Percentiles rank a stretch among this genome's conserved stretches.
Evolutionary conservation across 2,113 vertebrate genomes (phyloP).

Genomic region (Progne subis): DNA sequence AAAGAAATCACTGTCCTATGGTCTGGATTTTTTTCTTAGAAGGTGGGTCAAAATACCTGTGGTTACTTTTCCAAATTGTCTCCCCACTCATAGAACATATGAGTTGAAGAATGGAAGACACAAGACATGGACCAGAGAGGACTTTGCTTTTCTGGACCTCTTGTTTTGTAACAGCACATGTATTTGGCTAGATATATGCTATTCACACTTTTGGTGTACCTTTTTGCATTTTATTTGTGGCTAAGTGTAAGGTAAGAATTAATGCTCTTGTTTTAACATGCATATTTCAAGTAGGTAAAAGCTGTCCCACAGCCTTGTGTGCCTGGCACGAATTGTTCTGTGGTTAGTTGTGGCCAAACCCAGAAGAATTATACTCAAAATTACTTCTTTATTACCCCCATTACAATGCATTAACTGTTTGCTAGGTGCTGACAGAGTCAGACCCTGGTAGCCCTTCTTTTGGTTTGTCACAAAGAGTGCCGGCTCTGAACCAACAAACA

Average conservation of each 20-base stretch:
- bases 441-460: not conserved
- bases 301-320: not conserved
- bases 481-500: not conserved
- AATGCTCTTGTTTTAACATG: not conserved
- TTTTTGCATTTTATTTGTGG: not conserved
- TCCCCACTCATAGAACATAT: not conserved
- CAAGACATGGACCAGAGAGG: not conserved
- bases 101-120: not conserved
- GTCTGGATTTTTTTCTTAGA: not conserved
- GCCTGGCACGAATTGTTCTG: not conserved
- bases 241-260: not conserved
- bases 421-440: not conserved
- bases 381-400: slow-evolving; percentile 11
- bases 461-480: not conserved
- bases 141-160: not conserved
- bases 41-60: not conserved
- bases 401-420: slow-evolving; percentile 26
- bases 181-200: not conserved
- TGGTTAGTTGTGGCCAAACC: not conserved
- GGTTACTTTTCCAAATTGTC: not conserved
- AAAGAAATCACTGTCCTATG: not conserved
- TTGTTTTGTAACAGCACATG: not conserved
- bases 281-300: not conserved
- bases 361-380: slow-evolving; percentile 13
- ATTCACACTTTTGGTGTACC: not conserved